Evolutionary conservation across 2,797 vertebrate genomes (phyloP), one percentile per base, ranked within the genome.

Genomic region (Denticeps clupeoides): DNA sequence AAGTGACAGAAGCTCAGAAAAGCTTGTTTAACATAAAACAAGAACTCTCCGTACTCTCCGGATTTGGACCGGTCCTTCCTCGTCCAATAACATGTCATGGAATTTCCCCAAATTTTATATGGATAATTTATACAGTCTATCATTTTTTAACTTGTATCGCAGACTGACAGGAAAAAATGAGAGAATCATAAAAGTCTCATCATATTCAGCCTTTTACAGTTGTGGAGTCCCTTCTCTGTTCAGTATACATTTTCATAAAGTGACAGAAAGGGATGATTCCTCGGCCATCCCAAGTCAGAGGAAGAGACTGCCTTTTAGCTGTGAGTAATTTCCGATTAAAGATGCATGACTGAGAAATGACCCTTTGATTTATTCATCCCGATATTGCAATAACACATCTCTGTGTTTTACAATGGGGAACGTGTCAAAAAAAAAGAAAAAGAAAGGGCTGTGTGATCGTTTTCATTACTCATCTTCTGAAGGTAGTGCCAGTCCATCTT

Each of bases 331-430:
- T 22, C 46, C 12, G 28, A 59, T 56, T 23, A 45, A 63, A 62
- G 31, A 63, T 55, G 49, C 47, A 48, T 56, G 55, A 64, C 56
- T 60, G 45, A 64, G 54, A 59, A 58, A 56, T 55, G 38, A 55
- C 31, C 3, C 2, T 54, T 32, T 58, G 58, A 65, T 63, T 59
- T 58, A 59, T 58, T 68, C 24, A 43, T 58, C 24, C 50, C 11
- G 26, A 21, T 29, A 38, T 53, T 29, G 49, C 25, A 25, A 49
- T 24, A 58, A 55, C 9, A 27, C 12, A 49, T 42, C 18, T 9
- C 33, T 12, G 31, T 27, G 52, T 63, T 61, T 61, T 68, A 64
- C 58, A 60, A 41, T 29, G 15, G 16, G 12, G 48, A 38, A 52
- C 29, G 23, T 27, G 32, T 15, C 28, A 6, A 28, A 38, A 16